These are phyloP conservation scores for Hypselothyrea guttata DNA, from an alignment of 2,888 invertebrate species.

Conservation along the genomic window DNA sequence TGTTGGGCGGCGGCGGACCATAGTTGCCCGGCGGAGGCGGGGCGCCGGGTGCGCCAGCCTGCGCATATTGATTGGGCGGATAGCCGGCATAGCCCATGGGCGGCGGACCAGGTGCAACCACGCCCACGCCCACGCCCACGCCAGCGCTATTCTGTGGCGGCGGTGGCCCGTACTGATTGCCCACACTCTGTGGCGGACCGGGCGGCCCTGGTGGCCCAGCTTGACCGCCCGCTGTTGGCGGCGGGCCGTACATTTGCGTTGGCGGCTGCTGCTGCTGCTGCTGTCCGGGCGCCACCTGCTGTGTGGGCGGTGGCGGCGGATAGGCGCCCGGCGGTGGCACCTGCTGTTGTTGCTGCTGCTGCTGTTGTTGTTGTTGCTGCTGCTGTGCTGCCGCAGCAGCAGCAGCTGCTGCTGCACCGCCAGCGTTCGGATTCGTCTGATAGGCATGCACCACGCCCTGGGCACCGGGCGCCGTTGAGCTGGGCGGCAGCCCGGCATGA, in stretches of 20 bases:
- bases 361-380: slow-evolving; percentile 56
- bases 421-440: slow-evolving; percentile 82
- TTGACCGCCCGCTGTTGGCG: slow-evolving; percentile 82
- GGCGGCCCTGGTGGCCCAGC: slow-evolving; percentile 74
- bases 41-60: slow-evolving; percentile 49
- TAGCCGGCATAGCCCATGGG: slow-evolving; percentile 73
- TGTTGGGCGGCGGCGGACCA: slow-evolving; percentile 79
- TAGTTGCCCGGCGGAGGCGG: slow-evolving; percentile 83
- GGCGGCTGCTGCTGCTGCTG: slow-evolving; percentile 82
- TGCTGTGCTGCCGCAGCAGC: slow-evolving; percentile 54
- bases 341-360: slow-evolving; percentile 80
- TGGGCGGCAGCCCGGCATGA: slow-evolving; percentile 82
- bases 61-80: slow-evolving; percentile 64
- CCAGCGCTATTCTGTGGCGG: slow-evolving; percentile 64
- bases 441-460: slow-evolving; percentile 82
- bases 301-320: slow-evolving; percentile 80
- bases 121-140: slow-evolving; percentile 32
- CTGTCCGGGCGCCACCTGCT: slow-evolving; percentile 76
- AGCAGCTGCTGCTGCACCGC: slow-evolving; percentile 40
- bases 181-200: slow-evolving; percentile 71
- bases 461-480: slow-evolving; percentile 78
- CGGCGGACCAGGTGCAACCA: slow-evolving; percentile 59
- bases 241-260: slow-evolving; percentile 81
- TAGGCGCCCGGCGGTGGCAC: slow-evolving; percentile 83
- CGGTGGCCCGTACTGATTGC: slow-evolving; percentile 69